A percentile compares a stretch with the other conserved stretches of the same genome.
These are phyloP conservation scores for Eueremaeus valkanovi DNA, from an alignment of 2,888 invertebrate genomes.

Conservation along the genomic window DNA sequence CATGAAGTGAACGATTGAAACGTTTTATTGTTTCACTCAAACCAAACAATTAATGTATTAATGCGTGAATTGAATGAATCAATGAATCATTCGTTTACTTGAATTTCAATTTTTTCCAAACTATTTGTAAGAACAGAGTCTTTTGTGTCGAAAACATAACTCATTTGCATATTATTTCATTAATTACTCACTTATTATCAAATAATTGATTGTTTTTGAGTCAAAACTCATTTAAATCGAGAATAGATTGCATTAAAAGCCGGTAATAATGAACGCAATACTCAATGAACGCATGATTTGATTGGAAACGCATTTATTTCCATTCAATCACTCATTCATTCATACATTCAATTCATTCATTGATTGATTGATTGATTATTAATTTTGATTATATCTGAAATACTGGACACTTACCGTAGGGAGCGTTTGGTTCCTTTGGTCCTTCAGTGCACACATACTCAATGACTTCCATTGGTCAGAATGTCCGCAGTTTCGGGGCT, in stretches of 20 bases:
- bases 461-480: conserved; percentile 92
- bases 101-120: not conserved
- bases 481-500: conserved; percentile 93
- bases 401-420: conserved; percentile 54
- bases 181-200: not conserved
- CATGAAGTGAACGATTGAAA: not conserved
- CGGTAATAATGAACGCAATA: not conserved
- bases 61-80: no score
- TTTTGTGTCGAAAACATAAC: no score
- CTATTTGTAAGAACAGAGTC: not conserved
- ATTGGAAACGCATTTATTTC: not conserved
- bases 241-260: conserved; percentile 4
- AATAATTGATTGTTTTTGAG: not conserved
- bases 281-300: not conserved
- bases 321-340: not conserved
- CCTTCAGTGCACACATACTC: conserved; percentile 62
- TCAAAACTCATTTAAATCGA: no score
- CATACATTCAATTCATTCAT: not conserved
- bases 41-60: not conserved
- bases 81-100: not conserved
- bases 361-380: not conserved
- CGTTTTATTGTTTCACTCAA: not conserved
- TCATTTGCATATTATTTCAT: no score
- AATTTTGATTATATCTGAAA: not conserved
- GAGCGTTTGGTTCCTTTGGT: conserved; percentile 74